Base-by-base conservation (phyloP, 2,888 invertebrate genomes). In the Mesoligia furuncula region DNA sequence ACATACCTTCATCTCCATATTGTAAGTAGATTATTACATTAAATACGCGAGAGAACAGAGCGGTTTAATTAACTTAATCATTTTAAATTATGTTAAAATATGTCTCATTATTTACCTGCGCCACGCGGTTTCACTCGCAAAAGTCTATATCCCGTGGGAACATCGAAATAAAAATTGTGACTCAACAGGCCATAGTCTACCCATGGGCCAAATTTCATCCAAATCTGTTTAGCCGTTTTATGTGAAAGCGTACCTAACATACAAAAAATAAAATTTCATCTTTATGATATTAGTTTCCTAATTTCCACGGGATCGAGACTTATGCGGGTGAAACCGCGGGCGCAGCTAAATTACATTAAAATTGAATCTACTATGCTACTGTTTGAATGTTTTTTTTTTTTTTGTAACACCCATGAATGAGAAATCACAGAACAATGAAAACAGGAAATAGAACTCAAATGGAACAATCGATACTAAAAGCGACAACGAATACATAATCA, bases 401-500 rank as follows among this genome's bases (percentile, higher is more conserved):
- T 51, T 31, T 24, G 9, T 5, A 13, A 45, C 5, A 51, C n/a
- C 9, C 31, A 20, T 61, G 36, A 77, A 42, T 36, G 31, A 51
- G 51, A 77, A 68, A 64, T 59, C 67, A 71, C 4, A 42, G 17
- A 77, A 64, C 62, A 83, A 68, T 13, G 24, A 3, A 31, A 82
- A 45, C 24, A 62, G 84, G 69, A 85, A 74, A 76, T 59, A n/a
- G 20, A 17, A 65, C 39, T 66, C 61, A 62, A 73, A 66, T 45
- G 48, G n/a, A 77, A 82, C 73, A 71, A 76, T 67, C 67, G 76
- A 17, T 72, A 67, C 61, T 51, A 75, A 77, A 75, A 79, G 45
- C 51, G 36, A 84, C 69, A 72, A 59, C 66, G 74, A 74, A 73
- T 62, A 80, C 42, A 42, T 88, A 82, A 85, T 80, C 64, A 48